phyloP scores from a whole-genome alignment of 1,140 invertebrate genomes.

The Pentalonia nigronervosa region DNA sequence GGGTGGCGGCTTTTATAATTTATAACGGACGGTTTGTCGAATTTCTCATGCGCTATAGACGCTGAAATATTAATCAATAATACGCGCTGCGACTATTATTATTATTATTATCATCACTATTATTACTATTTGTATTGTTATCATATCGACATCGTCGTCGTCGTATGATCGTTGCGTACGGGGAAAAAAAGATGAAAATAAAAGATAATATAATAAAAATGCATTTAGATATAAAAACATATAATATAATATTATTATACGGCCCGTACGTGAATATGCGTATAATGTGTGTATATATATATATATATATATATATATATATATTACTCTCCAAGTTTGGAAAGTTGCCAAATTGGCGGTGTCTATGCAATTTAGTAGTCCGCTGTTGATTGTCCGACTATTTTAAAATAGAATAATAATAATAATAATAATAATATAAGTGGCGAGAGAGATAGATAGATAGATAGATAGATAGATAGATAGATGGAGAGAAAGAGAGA shows the following conservation, averaged over 20 bases:
- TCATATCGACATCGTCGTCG: not conserved
- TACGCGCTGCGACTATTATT: not conserved
- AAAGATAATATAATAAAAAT: not conserved
- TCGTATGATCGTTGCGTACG: not conserved
- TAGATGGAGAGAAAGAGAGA: not conserved
- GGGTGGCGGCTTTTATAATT: not conserved
- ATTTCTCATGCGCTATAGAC: not conserved
- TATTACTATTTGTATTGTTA: not conserved
- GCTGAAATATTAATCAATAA: not conserved
- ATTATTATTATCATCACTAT: not conserved
- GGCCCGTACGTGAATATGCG: not conserved
- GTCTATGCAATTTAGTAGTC: slow-evolving; percentile 44
- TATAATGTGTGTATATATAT: not conserved
- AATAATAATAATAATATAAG: slow-evolving; percentile 31
- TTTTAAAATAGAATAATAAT: slow-evolving; percentile 48
- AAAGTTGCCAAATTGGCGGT: slow-evolving; percentile 50
- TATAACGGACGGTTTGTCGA: not conserved
- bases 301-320: not conserved
- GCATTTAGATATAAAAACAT: not conserved
- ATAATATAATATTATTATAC: not conserved
- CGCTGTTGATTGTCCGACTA: slow-evolving; percentile 47
- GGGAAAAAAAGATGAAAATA: not conserved
- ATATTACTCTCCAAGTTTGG: slow-evolving; percentile 32
- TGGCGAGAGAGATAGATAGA: not conserved
- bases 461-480: not conserved